These are phyloP conservation scores for Danaus chrysippus DNA, from an alignment of 2,888 invertebrate species.

Conservation along the genomic window DNA sequence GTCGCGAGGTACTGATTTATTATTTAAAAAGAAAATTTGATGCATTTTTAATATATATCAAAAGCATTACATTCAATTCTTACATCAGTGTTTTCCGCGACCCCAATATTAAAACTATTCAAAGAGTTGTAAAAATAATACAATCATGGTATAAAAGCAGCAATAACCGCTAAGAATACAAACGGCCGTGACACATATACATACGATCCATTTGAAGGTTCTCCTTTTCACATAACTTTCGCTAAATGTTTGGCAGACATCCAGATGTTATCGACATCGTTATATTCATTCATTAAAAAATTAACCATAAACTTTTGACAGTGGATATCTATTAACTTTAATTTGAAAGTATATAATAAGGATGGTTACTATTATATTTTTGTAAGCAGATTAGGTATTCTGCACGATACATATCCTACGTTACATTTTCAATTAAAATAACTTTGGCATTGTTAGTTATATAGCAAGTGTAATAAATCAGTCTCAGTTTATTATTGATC, in stretches of 20 bases:
- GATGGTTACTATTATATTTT: too few species aligned
- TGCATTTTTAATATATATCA: not conserved
- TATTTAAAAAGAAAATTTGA: too few species aligned
- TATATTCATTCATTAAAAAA: slow-evolving; percentile 18
- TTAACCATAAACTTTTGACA: not conserved
- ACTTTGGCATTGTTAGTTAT: too few species aligned
- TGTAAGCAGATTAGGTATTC: too few species aligned
- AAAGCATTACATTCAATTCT: not conserved
- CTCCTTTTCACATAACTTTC: slow-evolving; percentile 53
- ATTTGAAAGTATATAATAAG: too few species aligned
- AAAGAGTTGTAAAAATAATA: slow-evolving; percentile 44
- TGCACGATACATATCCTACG: too few species aligned
- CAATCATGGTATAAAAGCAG: slow-evolving; percentile 50
- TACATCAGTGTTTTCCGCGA: slow-evolving; percentile 25
- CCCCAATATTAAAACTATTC: slow-evolving; percentile 28
- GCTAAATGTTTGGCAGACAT: slow-evolving; percentile 49
- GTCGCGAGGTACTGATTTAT: too few species aligned
- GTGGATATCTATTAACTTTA: not conserved
- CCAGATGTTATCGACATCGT: slow-evolving; percentile 41
- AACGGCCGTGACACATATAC: slow-evolving; percentile 60
- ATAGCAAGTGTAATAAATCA: too few species aligned
- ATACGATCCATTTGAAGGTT: slow-evolving; percentile 36
- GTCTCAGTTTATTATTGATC: too few species aligned
- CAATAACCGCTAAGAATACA: slow-evolving; percentile 51
- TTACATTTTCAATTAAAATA: too few species aligned